Base-by-base conservation (phyloP, 2,888 invertebrate species). In the Eupeodes latifasciatus region DNA sequence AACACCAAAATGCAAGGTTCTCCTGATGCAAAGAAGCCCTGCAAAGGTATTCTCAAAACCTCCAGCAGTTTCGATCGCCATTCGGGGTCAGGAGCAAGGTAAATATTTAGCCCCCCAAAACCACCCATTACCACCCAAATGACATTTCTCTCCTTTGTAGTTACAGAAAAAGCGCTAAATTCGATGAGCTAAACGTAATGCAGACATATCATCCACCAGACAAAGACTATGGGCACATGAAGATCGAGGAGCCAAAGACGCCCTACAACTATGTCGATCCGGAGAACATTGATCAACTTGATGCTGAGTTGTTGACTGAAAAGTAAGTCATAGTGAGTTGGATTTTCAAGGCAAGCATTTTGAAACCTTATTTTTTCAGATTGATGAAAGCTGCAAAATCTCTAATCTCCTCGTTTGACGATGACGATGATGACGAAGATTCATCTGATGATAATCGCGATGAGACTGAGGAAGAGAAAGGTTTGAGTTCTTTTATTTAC, bases 151-250 rank as follows among this genome's bases (percentile, higher is more conserved):
- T 34, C 27, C 19, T 76, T 69, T 89, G 14, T 66, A 94, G 93
- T 90, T 93, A 93, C 89, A 93, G 94, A 69, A 95, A 95, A 92
- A 95, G 95, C 92, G 95, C 98, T 92, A 97, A 98, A 95, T 98
- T 98, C 95, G 99, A 99, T 94, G 99, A 99, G 94, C 98, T 99
- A 96, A 99, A 99, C 94, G 99, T 99, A 90, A 95, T 99, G 91
- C 99, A 98, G 90, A 99, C 99, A 0, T 96, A 98, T 92, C 99
- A 99, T 94, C 99, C 99, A 59, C 95, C 97, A 34, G 98, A 98
- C 93, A 99, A 99, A 94, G 99, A 99, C 94, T 99, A 99, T 94
- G 99, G 99, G 10, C 98, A 98, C 92, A 99, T 99, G 99, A 99
- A 99, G 94, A 96, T 97, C 90, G 98, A 98, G 91, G 99, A 99